phyloP scores from a whole-genome alignment of 2,888 invertebrate genomes.

The Cyclophora punctaria region DNA sequence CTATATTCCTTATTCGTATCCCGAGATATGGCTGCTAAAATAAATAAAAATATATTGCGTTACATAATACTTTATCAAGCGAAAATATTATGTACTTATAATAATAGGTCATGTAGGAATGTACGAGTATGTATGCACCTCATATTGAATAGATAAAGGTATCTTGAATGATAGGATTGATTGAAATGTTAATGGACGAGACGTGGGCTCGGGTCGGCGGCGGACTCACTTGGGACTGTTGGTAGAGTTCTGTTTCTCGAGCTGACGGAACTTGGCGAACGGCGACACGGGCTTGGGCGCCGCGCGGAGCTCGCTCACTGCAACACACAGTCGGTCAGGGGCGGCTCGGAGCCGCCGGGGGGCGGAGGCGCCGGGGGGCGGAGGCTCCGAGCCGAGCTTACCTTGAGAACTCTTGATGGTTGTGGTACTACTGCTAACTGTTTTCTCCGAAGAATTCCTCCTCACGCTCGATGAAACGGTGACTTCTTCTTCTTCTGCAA shows the following conservation, averaged over 20 bases:
- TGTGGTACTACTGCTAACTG: constrained; percentile 74
- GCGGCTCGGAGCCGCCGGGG: no score
- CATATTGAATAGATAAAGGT: background rate
- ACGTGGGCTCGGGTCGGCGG: background rate
- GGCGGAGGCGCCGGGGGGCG: no score
- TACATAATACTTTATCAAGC: constrained; percentile 41
- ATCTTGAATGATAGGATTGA: background rate
- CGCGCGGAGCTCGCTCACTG: constrained; percentile 73
- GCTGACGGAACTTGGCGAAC: constrained; percentile 93
- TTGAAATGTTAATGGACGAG: background rate
- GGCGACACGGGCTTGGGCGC: constrained; percentile 85
- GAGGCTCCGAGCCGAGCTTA: constrained; percentile 20
- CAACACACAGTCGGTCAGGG: background rate
- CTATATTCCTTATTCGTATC: constrained; percentile 58
- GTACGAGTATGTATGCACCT: constrained; percentile 4
- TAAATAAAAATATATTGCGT: constrained; percentile 54
- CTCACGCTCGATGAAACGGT: constrained; percentile 67
- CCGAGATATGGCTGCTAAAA: constrained; percentile 60
- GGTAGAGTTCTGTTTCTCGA: constrained; percentile 89
- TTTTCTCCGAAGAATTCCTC: constrained; percentile 71
- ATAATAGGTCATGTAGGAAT: no score
- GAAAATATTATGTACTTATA: constrained; percentile 23
- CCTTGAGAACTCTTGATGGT: constrained; percentile 76
- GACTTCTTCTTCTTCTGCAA: constrained; percentile 65
- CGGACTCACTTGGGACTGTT: constrained; percentile 84